Evolutionary conservation across 1,140 invertebrate species (phyloP), one percentile per base, ranked within the genome.

Genomic region (Aphidius gifuensis): DNA sequence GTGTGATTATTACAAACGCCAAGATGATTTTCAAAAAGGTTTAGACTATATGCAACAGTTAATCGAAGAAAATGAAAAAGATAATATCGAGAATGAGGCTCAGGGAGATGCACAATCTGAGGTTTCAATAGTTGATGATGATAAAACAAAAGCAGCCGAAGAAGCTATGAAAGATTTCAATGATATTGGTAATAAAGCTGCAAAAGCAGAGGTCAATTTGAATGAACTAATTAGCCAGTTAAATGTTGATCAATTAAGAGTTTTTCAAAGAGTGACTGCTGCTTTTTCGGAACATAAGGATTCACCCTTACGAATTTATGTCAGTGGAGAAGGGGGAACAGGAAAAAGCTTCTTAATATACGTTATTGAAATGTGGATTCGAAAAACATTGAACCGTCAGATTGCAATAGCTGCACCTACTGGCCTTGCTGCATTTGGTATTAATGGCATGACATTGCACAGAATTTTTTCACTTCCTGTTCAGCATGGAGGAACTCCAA

Each of bases 161-260:
- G 62, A 64, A 48, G 67, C 62, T 8, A 69, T 73, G 66, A 62
- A 67, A 62, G 69, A 74, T 59, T 69, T 74, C 55, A 53, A 60
- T 39, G 62, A 64, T 46, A 49, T 62, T 40, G 23, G 23, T 32
- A 44, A 57, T 43, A 53, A 62, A 32, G 55, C 61, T 21, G 49
- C 46, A 6, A 44, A 66, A 16, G 42, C 39, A 48, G 38, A 8
- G 8, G 50, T 57, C 46, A n/a, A 68, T 65, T 8, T 71, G 4
- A 7, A 60, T 16, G 11, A 64, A 60, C 64, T 68, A 62, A 66
- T 67, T 44, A 48, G n/a, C 9, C 42, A 67, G 46, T 54, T 71
- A 39, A 71, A 71, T 64, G 40, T 8, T 23, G 69, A 71, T 61
- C 64, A 69, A 64, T 51, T 60, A 32, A 49, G 63, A n/a, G 48